Conservation (phyloP, 2,888 invertebrate genomes). For the Dolomedes plantarius region DNA sequence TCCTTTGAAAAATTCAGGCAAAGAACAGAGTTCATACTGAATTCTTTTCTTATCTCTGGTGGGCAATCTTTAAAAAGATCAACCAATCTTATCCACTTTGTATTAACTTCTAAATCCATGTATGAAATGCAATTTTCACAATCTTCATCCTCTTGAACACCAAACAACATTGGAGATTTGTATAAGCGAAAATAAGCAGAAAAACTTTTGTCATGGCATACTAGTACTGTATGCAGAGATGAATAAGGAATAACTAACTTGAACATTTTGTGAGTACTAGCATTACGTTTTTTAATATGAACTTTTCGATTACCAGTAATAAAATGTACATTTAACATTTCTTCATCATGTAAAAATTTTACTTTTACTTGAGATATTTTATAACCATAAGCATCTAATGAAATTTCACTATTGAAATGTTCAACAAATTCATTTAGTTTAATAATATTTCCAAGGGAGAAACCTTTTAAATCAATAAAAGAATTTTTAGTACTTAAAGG, state of each 20-base stretch:
- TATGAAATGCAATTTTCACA: slow-evolving; percentile 29
- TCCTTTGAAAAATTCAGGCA: slow-evolving; percentile 25
- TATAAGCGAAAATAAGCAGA: slow-evolving; percentile 38
- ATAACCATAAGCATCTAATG: slow-evolving; percentile 17
- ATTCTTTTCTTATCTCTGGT: slow-evolving; percentile 19
- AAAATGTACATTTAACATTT: slow-evolving; percentile 47
- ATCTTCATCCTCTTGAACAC: slow-evolving; percentile 28
- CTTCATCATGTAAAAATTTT: slow-evolving; percentile 51
- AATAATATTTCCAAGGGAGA: slow-evolving; percentile 69
- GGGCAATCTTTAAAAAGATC: slow-evolving; percentile 35
- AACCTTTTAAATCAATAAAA: slow-evolving; percentile 20
- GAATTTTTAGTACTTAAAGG: background rate
- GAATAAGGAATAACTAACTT: slow-evolving; percentile 44
- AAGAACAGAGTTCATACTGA: slow-evolving; percentile 54
- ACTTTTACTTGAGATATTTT: slow-evolving; percentile 65
- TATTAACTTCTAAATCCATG: background rate
- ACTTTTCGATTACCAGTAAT: slow-evolving; percentile 30
- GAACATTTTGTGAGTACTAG: slow-evolving; percentile 24
- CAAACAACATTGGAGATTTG: slow-evolving; percentile 43
- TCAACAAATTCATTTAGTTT: slow-evolving; percentile 66
- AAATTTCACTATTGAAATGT: slow-evolving; percentile 56
- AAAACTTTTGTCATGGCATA: slow-evolving; percentile 24
- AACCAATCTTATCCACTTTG: slow-evolving; percentile 31
- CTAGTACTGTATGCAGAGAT: slow-evolving; percentile 22
- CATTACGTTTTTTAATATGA: slow-evolving; percentile 19